Evolutionary conservation across 2,797 vertebrate species (phyloP).

Genomic region (Tarsius wallacei): DNA sequence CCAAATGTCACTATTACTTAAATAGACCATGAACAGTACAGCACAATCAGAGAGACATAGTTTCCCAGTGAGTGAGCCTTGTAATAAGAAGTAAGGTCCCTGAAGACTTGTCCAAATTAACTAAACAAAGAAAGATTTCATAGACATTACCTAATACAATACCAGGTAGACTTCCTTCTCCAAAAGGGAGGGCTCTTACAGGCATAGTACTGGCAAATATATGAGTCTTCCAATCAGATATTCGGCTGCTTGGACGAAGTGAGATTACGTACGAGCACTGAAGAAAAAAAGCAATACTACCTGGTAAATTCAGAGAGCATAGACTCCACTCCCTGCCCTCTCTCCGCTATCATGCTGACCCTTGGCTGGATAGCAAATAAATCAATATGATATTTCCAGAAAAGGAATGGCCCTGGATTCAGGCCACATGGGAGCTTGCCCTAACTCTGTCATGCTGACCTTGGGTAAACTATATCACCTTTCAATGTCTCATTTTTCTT

Average conservation of each 20-base stretch:
- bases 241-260: background rate
- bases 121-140: constrained; percentile 71
- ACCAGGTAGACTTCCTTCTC: background rate
- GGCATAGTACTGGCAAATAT: background rate
- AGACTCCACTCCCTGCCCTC: background rate
- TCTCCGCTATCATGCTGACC: background rate
- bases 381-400: background rate
- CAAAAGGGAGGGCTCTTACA: background rate
- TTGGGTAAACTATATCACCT: background rate
- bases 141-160: background rate
- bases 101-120: constrained; percentile 66
- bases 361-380: background rate
- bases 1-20: constrained; percentile 66
- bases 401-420: background rate
- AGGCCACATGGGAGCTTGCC: background rate
- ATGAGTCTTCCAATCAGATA: background rate
- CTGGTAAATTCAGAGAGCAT: background rate
- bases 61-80: constrained; percentile 28
- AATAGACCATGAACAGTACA: constrained; percentile 38
- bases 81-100: constrained; percentile 58
- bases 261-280: background rate
- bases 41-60: background rate
- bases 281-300: background rate
- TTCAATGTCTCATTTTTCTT: constrained; percentile 6
- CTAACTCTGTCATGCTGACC: background rate